Evolutionary conservation across 2,113 vertebrate genomes (phyloP).

Genomic region (Pomatorhinus ruficollis): DNA sequence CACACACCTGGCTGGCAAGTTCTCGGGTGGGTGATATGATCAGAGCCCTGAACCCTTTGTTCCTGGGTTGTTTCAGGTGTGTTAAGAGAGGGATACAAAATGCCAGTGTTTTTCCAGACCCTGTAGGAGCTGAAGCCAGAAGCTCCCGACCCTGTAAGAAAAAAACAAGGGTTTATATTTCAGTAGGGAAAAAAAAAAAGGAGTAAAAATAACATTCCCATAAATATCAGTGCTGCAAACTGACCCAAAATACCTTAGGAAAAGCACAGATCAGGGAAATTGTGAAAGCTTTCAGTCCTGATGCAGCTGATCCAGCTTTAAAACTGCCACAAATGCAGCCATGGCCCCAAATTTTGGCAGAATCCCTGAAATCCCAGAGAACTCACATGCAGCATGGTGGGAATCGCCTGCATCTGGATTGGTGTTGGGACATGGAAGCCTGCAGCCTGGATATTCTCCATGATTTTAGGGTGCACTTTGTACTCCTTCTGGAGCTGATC

Average conservation of each 20-base stretch:
- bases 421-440: conserved; percentile 86
- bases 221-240: neutral
- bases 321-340: neutral
- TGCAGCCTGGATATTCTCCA: conserved; percentile 85
- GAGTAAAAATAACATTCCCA: too few relatives aligned
- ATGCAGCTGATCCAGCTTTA: accelerated
- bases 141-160: conserved; percentile 85
- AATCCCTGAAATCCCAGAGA: accelerated
- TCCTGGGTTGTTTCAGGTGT: conserved; percentile 87
- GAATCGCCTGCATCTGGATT: conserved; percentile 96
- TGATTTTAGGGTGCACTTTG: conserved; percentile 78
- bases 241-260: neutral
- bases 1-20: conserved; percentile 88
- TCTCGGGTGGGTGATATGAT: conserved; percentile 93
- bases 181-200: neutral
- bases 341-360: accelerated
- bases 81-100: conserved; percentile 91
- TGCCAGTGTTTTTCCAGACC: conserved; percentile 94
- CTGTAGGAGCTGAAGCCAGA: conserved; percentile 94
- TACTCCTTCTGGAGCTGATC: conserved; percentile 89
- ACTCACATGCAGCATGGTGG: conserved; percentile 92
- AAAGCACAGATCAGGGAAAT: neutral
- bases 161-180: neutral
- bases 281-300: neutral
- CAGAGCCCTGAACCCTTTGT: conserved; percentile 91